Evolutionary conservation across 2,888 invertebrate species (phyloP), one percentile per base, ranked within the genome.

Genomic region (Metopia argyrocephala): DNA sequence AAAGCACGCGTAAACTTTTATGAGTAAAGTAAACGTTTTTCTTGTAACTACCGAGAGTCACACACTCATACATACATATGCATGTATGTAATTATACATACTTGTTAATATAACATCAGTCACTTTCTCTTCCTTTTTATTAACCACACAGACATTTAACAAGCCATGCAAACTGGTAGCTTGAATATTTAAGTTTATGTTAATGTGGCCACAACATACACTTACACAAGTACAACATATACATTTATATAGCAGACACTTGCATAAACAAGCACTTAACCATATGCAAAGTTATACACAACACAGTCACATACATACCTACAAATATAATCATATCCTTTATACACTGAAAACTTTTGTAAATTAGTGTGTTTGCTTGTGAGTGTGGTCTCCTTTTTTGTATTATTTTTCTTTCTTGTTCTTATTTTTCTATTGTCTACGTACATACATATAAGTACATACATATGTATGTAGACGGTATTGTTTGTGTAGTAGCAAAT

Each of bases 241-340:
- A 38, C 12, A 12, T n/a, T n/a, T n/a, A n/a, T n/a, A n/a, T n/a
- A n/a, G n/a, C 38, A 57, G 18, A 28, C 28, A 18, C 28, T 57
- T 57, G 57, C 27, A 57, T 57, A 31, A 57, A 57, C 28, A 23
- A 52, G 25, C 23, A 56, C 2, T 56, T 56, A 27, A 27, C 23
- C 25, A 57, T 28, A 28, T 57, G 57, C 7, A 9, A 28, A 27
- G n/a, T n/a, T 27, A 9, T 27, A 54, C 23, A 23, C n/a, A 25
- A 56, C 54, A 27, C 3, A n/a, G n/a, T 5, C 54, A 54, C 15
- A n/a, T 3, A 54, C 7, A 9, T 38, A 54, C 27, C n/a, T 27
- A n/a, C 25, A 54, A 54, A 4, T 52, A 5, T 25, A 5, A 25
- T 54, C 15, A 15, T 5, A 5, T n/a, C 25, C n/a, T n/a, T n/a